Percentiles rank a stretch among this genome's conserved stretches.
Evolutionary conservation across 2,113 vertebrate species (phyloP).

Genomic region (Macrotis lagotis): DNA sequence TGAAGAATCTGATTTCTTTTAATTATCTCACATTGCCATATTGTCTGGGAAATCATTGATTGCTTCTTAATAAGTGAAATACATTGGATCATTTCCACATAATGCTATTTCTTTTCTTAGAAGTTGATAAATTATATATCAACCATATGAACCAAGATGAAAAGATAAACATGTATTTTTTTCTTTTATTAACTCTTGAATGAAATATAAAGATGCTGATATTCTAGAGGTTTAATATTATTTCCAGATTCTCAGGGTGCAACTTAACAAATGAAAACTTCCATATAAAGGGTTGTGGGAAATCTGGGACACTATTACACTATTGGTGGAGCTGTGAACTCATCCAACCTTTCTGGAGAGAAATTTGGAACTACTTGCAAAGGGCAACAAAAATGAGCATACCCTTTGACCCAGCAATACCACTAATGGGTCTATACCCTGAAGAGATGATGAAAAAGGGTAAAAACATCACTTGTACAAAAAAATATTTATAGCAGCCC

Average conservation of each 20-base stretch:
- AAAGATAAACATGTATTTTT: not conserved
- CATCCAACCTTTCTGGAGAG: no score
- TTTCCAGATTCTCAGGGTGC: not conserved
- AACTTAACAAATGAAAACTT: not conserved
- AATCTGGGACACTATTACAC: no score
- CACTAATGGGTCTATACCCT: no score
- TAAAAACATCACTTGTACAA: no score
- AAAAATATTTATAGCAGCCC: no score
- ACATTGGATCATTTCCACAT: not conserved
- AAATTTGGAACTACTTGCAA: no score
- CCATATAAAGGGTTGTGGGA: no score
- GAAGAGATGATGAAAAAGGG: no score
- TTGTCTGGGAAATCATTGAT: not conserved
- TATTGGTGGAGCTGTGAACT: no score
- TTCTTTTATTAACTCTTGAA: not conserved
- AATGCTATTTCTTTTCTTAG: not conserved
- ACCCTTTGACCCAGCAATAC: no score
- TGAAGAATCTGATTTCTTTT: not conserved
- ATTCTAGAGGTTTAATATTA: not conserved
- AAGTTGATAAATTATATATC: constrained; percentile 54
- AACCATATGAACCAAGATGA: not conserved
- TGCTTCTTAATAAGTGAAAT: not conserved
- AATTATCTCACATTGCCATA: not conserved
- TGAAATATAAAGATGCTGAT: not conserved
- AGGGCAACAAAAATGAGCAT: no score